Conservation (phyloP, 2,113 vertebrate species). For the Lagenorhynchus albirostris region DNA sequence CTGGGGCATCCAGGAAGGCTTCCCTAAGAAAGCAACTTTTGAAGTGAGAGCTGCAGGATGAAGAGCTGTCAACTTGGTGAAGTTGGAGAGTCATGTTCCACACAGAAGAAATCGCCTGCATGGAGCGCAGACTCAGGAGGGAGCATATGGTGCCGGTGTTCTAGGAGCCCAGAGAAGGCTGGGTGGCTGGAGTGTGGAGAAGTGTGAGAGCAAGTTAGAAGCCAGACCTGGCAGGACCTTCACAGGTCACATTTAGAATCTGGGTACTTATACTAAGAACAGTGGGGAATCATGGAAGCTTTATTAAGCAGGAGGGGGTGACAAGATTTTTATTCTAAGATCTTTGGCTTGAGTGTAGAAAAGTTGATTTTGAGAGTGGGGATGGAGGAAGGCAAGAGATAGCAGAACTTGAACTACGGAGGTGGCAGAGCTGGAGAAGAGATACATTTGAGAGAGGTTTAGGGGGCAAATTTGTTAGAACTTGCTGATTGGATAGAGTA, state of each 20-base stretch:
- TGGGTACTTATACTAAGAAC: not conserved
- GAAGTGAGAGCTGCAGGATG: not conserved
- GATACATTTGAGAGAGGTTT: not conserved
- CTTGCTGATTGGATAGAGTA: not conserved
- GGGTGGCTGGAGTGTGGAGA: not conserved
- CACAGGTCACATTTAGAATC: not conserved
- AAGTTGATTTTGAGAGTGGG: not conserved
- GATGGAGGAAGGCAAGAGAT: not conserved
- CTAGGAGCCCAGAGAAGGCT: not conserved
- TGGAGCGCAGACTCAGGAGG: not conserved
- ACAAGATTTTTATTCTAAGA: not conserved
- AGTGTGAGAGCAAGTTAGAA: not conserved
- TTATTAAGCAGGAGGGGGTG: not conserved
- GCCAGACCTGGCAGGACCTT: not conserved
- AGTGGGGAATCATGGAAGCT: not conserved
- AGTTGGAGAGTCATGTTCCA: not conserved
- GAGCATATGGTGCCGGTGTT: rapidly evolving
- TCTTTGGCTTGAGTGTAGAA: not conserved
- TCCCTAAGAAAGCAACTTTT: not conserved
- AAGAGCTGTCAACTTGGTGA: not conserved
- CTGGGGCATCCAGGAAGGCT: not conserved
- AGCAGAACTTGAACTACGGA: not conserved
- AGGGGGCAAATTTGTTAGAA: not conserved
- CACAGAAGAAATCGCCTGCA: not conserved
- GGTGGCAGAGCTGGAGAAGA: not conserved